phyloP scores from a whole-genome alignment of 2,888 invertebrate genomes.

The Conomelus anceps region DNA sequence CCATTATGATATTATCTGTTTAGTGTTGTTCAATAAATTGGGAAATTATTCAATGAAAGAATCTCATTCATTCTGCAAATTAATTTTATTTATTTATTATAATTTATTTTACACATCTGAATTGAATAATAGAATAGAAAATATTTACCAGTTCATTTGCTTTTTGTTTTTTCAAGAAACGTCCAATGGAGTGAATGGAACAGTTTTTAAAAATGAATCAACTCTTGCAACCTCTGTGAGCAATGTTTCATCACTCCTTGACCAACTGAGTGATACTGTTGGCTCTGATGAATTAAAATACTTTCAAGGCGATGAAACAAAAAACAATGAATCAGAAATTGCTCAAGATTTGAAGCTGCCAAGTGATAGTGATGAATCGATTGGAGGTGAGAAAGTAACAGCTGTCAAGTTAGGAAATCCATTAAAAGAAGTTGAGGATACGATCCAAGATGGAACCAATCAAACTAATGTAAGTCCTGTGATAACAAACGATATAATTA shows the following conservation, averaged over 20 bases:
- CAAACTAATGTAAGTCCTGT: background rate
- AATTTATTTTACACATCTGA: too few relatives aligned
- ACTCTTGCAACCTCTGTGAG: background rate
- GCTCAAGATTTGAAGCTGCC: too few relatives aligned
- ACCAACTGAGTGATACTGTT: background rate
- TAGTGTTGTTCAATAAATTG: too few relatives aligned
- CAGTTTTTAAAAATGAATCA: background rate
- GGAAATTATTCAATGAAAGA: too few relatives aligned
- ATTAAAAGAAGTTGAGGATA: background rate
- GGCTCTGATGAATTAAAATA: background rate
- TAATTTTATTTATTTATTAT: too few relatives aligned
- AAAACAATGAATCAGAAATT: background rate
- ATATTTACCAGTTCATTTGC: background rate
- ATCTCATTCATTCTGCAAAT: too few relatives aligned
- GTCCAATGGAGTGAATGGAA: background rate
- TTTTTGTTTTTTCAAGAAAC: background rate
- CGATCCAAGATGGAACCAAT: background rate
- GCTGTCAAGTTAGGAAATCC: background rate
- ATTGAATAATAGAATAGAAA: too few relatives aligned
- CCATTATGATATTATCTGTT: too few relatives aligned
- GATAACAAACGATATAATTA: background rate
- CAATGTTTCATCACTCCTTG: background rate
- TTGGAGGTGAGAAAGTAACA: background rate
- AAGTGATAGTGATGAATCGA: background rate
- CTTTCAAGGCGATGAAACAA: background rate